These are phyloP conservation scores for Fulica atra DNA, from an alignment of 2,113 vertebrate species.

Conservation along the genomic window DNA sequence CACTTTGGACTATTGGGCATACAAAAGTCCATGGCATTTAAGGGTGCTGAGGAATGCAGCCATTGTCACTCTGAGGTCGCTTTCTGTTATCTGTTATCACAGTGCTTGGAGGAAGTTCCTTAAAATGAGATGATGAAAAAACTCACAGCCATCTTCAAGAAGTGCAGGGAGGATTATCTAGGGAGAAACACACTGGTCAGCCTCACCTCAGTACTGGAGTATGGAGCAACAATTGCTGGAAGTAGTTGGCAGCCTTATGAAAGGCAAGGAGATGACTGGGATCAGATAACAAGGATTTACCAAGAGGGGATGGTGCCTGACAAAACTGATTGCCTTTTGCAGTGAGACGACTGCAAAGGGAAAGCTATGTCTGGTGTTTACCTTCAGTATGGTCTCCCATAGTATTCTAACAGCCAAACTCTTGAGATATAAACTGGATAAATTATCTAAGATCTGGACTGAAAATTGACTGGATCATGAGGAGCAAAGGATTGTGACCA, in stretches of 20 bases:
- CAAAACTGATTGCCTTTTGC: neutral
- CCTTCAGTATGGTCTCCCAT: neutral
- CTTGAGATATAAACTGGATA: neutral
- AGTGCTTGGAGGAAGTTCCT: neutral
- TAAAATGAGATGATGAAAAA: neutral
- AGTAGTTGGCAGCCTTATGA: neutral
- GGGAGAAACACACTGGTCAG: neutral
- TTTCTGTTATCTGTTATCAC: neutral
- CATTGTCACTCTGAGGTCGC: neutral
- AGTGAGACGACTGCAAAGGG: neutral
- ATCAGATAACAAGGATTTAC: neutral
- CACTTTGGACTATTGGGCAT: neutral
- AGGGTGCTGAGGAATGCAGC: neutral
- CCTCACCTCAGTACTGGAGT: neutral
- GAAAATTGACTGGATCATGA: neutral
- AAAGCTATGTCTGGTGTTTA: neutral
- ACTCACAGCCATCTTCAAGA: neutral
- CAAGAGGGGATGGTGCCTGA: neutral
- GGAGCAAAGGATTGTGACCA: neutral
- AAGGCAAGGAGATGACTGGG: neutral
- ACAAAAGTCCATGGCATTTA: neutral
- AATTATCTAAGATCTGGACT: neutral
- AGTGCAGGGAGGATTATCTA: neutral
- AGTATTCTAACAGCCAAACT: neutral
- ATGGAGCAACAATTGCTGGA: neutral